Base-by-base conservation (phyloP, 2,797 vertebrate genomes). In the Neomorphus geoffroyi region DNA sequence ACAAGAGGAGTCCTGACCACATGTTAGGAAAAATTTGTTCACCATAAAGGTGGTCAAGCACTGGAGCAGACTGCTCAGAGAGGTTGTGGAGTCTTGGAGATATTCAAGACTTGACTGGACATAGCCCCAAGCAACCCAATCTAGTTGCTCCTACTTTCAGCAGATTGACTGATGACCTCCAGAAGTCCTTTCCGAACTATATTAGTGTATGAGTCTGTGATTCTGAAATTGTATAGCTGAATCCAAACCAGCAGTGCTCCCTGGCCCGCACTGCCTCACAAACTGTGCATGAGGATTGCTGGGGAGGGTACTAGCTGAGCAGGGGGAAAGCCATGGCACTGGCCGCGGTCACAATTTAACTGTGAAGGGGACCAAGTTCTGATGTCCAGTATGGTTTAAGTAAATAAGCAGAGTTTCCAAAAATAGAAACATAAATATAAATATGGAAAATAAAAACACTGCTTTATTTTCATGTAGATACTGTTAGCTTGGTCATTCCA, bases 231-330 rank as follows among this genome's bases (percentile, higher is more conserved):
- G 32, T 30, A 22, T 27, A 41, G 21, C 37, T 80, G 22, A 77
- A 61, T 69, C 67, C 30, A 71, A 66, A 64, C 18, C 7, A 2
- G 43, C 56, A 51, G n/a, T 3, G 5, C 39, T 57, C 6, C 27
- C 54, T 35, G n/a, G 39, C 11, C 71, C 23, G 2, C 30, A 60
- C 67, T 80, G 35, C 45, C n/a, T 84, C 64, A 41, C 48, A 46
- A 26, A 35, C 15, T 2, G 1, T 54, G 26, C n/a, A 4, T 3
- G 2, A 51, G 30, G 7, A 60, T 37, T 6, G 1, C 0, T 48
- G 43, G 5, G 33, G 26, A 58, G 12, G 53, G 32, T 22, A 18
- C 32, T 72, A 2, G 27, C 46, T 77, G 71, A 46, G n/a, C 16
- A 28, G 60, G 9, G 27, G 7, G 21, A 91, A 54, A 37, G 15